Evolutionary conservation across 1,140 invertebrate genomes (phyloP).

Genomic region (Kradibia gibbosae): DNA sequence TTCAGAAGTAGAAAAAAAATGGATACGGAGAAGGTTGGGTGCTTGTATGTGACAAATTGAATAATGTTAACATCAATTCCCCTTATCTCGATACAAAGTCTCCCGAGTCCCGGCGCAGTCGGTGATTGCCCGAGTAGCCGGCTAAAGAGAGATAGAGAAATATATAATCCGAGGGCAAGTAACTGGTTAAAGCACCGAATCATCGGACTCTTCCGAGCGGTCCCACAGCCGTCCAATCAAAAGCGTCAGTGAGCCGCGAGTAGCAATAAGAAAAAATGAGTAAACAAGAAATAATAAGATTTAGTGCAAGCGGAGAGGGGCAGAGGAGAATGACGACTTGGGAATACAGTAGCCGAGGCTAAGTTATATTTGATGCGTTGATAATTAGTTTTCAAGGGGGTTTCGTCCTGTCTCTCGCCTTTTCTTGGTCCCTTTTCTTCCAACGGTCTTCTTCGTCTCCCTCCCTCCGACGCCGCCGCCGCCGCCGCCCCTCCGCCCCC

Average conservation of each 20-base stretch:
- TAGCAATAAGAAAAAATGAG: slow-evolving; percentile 61
- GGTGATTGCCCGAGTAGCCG: slow-evolving; percentile 7
- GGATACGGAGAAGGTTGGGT: background rate
- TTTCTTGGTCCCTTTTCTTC: slow-evolving; percentile 26
- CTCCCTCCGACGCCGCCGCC: background rate
- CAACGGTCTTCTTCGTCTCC: slow-evolving; percentile 38
- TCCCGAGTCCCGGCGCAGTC: background rate
- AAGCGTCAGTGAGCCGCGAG: slow-evolving; percentile 55
- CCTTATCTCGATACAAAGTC: slow-evolving; percentile 45
- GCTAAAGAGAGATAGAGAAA: background rate
- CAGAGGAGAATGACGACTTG: slow-evolving; percentile 53
- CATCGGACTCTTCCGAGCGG: slow-evolving; percentile 51
- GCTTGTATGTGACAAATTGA: slow-evolving; percentile 41
- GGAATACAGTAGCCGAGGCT: slow-evolving; percentile 71
- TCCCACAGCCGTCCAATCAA: slow-evolving; percentile 61
- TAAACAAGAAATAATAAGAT: slow-evolving; percentile 65
- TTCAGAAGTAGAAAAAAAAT: background rate
- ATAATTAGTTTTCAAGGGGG: slow-evolving; percentile 69
- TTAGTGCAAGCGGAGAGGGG: slow-evolving; percentile 8
- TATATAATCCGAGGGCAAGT: slow-evolving; percentile 29
- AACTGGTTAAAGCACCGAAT: slow-evolving; percentile 58
- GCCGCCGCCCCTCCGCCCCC: no score
- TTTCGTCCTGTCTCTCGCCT: slow-evolving; percentile 40
- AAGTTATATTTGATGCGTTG: slow-evolving; percentile 73
- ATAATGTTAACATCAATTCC: slow-evolving; percentile 41